phyloP scores from a whole-genome alignment of 1,140 invertebrate species.

The Nebria ingens region DNA sequence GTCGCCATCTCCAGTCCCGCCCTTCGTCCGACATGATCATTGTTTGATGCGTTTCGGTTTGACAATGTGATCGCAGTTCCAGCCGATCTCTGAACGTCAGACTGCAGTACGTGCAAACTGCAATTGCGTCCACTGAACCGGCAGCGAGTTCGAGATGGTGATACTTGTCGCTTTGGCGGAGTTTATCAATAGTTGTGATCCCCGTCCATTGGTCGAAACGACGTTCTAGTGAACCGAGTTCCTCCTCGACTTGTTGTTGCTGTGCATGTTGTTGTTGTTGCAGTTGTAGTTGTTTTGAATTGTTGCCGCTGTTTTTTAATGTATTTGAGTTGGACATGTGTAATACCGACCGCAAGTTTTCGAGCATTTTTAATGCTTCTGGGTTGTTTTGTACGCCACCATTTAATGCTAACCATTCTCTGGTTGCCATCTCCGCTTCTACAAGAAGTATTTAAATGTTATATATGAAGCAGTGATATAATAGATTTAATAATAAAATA shows the following conservation, averaged over 20 bases:
- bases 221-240: slow-evolving; percentile 34
- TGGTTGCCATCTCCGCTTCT: slow-evolving; percentile 39
- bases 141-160: too few species aligned
- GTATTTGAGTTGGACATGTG: slow-evolving; percentile 38
- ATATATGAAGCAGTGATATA: too few species aligned
- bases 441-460: too few species aligned
- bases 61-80: slow-evolving; percentile 52
- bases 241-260: slow-evolving; percentile 33
- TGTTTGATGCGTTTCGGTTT: slow-evolving; percentile 53
- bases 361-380: slow-evolving; percentile 39
- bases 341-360: slow-evolving; percentile 36
- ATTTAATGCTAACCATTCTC: slow-evolving; percentile 39
- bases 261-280: slow-evolving; percentile 22
- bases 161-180: background rate
- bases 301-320: too few species aligned
- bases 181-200: background rate
- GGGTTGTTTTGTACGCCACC: slow-evolving; percentile 34
- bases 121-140: background rate
- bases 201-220: slow-evolving; percentile 17
- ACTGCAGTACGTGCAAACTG: slow-evolving; percentile 49
- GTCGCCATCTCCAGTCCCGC: slow-evolving; percentile 57
- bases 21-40: slow-evolving; percentile 62
- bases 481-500: too few species aligned
- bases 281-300: background rate
- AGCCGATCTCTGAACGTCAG: slow-evolving; percentile 45